Base-by-base conservation (phyloP, 1,140 invertebrate species). In the Drosophila lowei region DNA sequence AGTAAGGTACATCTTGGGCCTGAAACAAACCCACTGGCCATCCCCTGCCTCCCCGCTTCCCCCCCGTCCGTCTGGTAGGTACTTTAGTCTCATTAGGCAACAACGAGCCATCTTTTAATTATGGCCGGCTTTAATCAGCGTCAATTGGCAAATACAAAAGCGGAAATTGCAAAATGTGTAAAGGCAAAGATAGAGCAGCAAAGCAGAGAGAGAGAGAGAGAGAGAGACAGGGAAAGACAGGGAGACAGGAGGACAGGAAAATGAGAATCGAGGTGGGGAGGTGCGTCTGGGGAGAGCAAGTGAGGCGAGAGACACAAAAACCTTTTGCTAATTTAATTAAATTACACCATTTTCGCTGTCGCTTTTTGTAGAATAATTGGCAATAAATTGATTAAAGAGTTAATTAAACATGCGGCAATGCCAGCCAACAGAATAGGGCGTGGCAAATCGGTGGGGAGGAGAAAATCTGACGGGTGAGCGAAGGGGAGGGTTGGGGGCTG, bases 321-420 rank as follows among this genome's bases (percentile, higher is more conserved):
- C 80, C 80, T 86, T 85, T 85, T 86, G 68, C 81, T 80, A 85
- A 86, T 79, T 85, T 85, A 85, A 85, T 85, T 85, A 86, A 85
- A 86, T 85, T 85, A 86, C 71, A 80, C 68, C 63, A 85, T 85
- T 86, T 85, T 80, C 81, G 78, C 73, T 81, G 80, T 62, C 81
- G 81, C 80, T 85, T 74, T 85, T 86, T 86, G 80, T 77, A 66
- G 60, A 85, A 86, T 85, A 85, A 85, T 85, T 85, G 81, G 77
- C 81, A 85, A 85, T 85, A 85, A 85, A 85, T 85, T 85, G 77
- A 85, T 85, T 85, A 85, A 85, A 86, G 81, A 77, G 73, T 85
- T 83, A 85, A 85, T 85, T 85, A 85, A 85, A 85, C 64, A 72
- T 68, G 61, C 72, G 79, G 79, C 65, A 34, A 56, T 68, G 65